phyloP scores from a whole-genome alignment of 1,140 invertebrate species.

The Cydia splendana region DNA sequence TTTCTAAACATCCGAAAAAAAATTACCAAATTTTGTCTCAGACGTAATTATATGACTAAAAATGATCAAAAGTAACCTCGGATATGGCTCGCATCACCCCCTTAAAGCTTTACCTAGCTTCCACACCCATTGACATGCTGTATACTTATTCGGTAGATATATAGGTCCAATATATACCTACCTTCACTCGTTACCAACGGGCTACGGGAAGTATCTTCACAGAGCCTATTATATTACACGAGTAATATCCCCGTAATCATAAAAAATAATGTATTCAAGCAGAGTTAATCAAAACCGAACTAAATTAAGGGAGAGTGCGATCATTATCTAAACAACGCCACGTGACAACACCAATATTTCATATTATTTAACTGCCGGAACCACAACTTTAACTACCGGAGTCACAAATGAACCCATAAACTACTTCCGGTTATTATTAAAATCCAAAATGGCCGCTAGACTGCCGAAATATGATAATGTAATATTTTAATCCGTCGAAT shows the following conservation, averaged over 20 bases:
- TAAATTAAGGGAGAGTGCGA: not conserved
- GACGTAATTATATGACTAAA: no score
- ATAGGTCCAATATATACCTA: no score
- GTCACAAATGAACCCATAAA: conserved; percentile 29
- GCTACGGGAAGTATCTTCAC: not conserved
- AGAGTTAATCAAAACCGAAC: conserved; percentile 23
- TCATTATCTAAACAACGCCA: conserved; percentile 1
- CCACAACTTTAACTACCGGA: not conserved
- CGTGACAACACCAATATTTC: conserved; percentile 21
- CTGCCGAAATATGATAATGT: conserved; percentile 31
- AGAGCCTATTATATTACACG: not conserved
- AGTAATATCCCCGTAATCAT: not conserved
- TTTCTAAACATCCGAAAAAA: no score
- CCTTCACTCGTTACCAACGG: not conserved
- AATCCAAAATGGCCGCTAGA: conserved; percentile 20
- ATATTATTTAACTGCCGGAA: conserved; percentile 18
- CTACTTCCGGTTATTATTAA: conserved; percentile 26
- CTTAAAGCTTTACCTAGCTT: no score
- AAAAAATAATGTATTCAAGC: conserved; percentile 6
- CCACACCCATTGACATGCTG: no score
- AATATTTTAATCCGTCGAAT: conserved; percentile 32
- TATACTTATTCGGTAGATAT: no score
- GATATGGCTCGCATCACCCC: no score
- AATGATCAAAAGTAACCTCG: no score
- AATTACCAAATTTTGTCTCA: no score